phyloP scores from a whole-genome alignment of 2,888 invertebrate species.

The Apamea anceps region DNA sequence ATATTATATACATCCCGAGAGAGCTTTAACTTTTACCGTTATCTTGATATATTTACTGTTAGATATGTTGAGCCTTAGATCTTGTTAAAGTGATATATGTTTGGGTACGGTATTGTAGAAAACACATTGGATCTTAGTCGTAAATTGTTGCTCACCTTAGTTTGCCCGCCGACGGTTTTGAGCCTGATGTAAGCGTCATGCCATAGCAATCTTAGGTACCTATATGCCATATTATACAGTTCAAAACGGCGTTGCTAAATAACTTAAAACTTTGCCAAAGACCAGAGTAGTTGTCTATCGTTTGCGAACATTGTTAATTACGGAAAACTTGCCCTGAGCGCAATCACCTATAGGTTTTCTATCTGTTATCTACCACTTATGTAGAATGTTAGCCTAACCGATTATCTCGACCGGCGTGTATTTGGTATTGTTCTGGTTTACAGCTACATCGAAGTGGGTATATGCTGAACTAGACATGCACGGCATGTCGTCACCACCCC shows the following conservation, averaged over 20 bases:
- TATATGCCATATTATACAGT: not conserved
- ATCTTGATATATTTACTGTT: conserved; percentile 42
- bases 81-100: conserved; percentile 34
- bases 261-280: not conserved
- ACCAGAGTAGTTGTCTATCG: not conserved
- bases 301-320: not conserved
- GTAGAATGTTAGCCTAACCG: not conserved
- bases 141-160: not conserved
- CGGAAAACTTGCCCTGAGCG: not conserved
- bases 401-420: not conserved
- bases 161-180: not conserved
- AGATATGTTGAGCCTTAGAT: conserved; percentile 15
- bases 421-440: not conserved
- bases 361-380: not conserved
- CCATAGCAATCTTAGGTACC: too few species aligned
- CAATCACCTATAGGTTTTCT: not conserved
- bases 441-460: not conserved
- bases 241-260: not conserved
- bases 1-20: conserved; percentile 19
- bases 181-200: not conserved
- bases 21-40: conserved; percentile 41
- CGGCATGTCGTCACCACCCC: not conserved
- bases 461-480: not conserved
- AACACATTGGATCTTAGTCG: not conserved
- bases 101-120: not conserved